Evolutionary conservation across 35 echinoderm and acorn worm genomes (phyloP).

Genomic region (Chiridota heheva): DNA sequence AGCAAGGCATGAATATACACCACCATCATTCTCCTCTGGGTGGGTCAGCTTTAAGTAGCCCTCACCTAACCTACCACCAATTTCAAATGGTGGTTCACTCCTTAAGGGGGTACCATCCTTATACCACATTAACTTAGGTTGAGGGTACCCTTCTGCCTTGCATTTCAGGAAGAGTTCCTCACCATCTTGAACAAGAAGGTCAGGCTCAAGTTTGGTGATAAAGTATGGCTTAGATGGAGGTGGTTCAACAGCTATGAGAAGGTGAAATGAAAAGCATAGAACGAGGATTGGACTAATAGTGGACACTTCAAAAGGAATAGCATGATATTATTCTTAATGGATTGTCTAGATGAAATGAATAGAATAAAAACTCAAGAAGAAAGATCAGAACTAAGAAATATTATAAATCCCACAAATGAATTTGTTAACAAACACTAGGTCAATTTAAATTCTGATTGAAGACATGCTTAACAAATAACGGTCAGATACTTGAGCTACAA

Average conservation of each 20-base stretch:
- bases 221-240: constrained; percentile 27
- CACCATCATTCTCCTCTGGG: constrained; percentile 42
- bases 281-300: too few relatives aligned
- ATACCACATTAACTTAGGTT: constrained; percentile 31
- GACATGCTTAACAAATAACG: too few relatives aligned
- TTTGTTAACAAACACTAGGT: too few relatives aligned
- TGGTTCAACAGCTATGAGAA: constrained; percentile 23
- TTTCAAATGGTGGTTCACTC: constrained; percentile 31
- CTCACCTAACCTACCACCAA: constrained; percentile 18
- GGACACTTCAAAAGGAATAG: too few relatives aligned
- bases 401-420: too few relatives aligned
- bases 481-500: too few relatives aligned
- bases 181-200: constrained; percentile 7
- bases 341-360: not conserved
- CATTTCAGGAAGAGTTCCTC: constrained; percentile 13
- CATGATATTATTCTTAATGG: too few relatives aligned
- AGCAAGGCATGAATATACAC: constrained; percentile 54
- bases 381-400: too few relatives aligned
- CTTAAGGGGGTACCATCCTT: constrained; percentile 20
- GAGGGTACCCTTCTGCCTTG: constrained; percentile 24
- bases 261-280: not conserved
- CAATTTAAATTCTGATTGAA: too few relatives aligned
- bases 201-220: constrained; percentile 12
- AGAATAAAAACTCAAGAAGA: too few relatives aligned
- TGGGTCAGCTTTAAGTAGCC: constrained; percentile 4